Conservation (phyloP, 2,888 invertebrate genomes). For the Dinocampus coccinellae region DNA sequence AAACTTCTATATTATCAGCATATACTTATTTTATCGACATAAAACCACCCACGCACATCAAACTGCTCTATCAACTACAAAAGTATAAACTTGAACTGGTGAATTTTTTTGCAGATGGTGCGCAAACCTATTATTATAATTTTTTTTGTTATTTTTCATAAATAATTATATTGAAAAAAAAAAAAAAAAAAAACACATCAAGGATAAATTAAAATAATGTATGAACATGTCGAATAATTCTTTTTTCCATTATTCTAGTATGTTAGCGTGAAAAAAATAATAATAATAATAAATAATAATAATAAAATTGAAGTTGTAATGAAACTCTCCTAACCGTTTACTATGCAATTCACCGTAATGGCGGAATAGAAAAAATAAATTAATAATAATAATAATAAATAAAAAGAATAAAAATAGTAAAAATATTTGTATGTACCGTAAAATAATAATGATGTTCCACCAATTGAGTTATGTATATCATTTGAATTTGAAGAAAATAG, state of each 20-base stretch:
- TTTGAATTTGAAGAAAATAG: constrained; percentile 43
- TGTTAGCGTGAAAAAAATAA: too few relatives aligned
- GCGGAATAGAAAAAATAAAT: background rate
- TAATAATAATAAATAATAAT: background rate
- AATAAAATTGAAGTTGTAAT: background rate
- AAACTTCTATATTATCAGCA: background rate
- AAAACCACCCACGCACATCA: background rate
- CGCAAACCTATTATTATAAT: background rate
- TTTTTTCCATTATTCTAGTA: background rate
- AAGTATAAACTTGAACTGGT: background rate
- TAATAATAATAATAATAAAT: constrained; percentile 7
- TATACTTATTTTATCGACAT: background rate
- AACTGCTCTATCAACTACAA: background rate
- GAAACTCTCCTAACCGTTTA: constrained; percentile 24
- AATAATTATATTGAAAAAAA: background rate
- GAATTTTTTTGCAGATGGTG: background rate
- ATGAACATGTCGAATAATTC: background rate
- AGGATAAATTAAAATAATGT: background rate
- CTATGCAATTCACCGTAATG: constrained; percentile 27
- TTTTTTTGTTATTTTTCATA: background rate
- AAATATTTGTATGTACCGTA: constrained; percentile 14
- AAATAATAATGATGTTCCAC: constrained; percentile 29
- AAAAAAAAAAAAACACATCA: background rate
- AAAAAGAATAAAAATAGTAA: too few relatives aligned
- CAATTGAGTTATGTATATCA: constrained; percentile 38